A percentile compares a stretch with the other conserved stretches of the same genome.
phyloP scores from a whole-genome alignment of 2,888 invertebrate genomes.

The Patella ulyssiponensis region DNA sequence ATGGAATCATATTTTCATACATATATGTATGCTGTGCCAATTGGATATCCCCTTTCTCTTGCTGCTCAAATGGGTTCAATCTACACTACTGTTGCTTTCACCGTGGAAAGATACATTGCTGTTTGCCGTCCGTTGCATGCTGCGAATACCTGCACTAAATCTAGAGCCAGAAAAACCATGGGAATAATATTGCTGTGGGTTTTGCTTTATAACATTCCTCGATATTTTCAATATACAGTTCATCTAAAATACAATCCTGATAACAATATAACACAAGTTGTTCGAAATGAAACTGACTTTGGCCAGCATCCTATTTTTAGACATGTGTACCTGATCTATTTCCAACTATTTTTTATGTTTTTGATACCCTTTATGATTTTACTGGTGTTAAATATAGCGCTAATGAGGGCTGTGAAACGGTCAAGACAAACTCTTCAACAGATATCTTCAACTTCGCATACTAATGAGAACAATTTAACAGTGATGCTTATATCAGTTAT shows the following conservation, averaged over 20 bases:
- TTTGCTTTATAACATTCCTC: slow-evolving; percentile 88
- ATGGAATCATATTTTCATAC: slow-evolving; percentile 82
- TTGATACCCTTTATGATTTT: slow-evolving; percentile 65
- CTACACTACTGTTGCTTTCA: slow-evolving; percentile 82
- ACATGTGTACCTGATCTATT: slow-evolving; percentile 67
- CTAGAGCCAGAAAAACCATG: slow-evolving; percentile 87
- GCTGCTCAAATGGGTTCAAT: slow-evolving; percentile 94
- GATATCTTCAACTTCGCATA: slow-evolving; percentile 40
- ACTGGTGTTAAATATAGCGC: slow-evolving; percentile 63
- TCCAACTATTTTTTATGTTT: slow-evolving; percentile 67
- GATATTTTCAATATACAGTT: slow-evolving; percentile 73
- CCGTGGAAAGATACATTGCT: slow-evolving; percentile 92
- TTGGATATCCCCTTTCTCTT: slow-evolving; percentile 84
- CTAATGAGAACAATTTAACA: slow-evolving; percentile 91
- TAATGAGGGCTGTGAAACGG: slow-evolving; percentile 63
- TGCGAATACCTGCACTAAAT: slow-evolving; percentile 90
- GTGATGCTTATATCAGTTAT: slow-evolving; percentile 97
- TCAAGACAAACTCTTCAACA: slow-evolving; percentile 56
- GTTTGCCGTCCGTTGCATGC: slow-evolving; percentile 83
- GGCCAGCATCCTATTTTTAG: slow-evolving; percentile 58
- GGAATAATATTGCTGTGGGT: slow-evolving; percentile 86
- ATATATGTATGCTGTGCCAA: slow-evolving; percentile 85
- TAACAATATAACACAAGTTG: slow-evolving; percentile 42
- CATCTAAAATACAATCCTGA: slow-evolving; percentile 31
- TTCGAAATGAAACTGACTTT: slow-evolving; percentile 49